phyloP scores from a whole-genome alignment of 2,113 vertebrate genomes.

The Tichodroma muraria region DNA sequence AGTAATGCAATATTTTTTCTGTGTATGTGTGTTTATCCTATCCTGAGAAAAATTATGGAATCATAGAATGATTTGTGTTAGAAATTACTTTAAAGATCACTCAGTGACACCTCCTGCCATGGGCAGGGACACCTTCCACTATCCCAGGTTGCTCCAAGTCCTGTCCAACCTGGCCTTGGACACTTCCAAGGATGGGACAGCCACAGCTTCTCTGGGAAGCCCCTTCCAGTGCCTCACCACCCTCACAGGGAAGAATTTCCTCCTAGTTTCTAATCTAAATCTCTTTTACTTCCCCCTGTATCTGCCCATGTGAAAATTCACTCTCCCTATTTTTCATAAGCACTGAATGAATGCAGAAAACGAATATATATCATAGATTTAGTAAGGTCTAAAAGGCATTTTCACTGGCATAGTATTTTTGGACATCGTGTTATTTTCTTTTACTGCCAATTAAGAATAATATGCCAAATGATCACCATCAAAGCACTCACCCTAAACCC shows the following conservation, averaged over 20 bases:
- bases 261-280: background rate
- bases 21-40: background rate
- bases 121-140: background rate
- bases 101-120: accelerated
- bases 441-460: background rate
- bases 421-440: background rate
- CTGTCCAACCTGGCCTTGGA: accelerated
- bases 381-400: background rate
- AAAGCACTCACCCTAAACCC: background rate
- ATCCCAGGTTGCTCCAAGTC: accelerated
- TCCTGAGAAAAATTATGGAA: background rate
- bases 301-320: background rate
- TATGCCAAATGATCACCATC: background rate
- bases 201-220: background rate
- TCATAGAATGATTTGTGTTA: background rate
- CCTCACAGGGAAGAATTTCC: background rate
- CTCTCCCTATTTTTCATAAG: background rate
- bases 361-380: background rate
- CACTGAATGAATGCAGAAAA: background rate
- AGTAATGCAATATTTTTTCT: background rate
- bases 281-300: background rate
- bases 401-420: background rate
- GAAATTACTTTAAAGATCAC: background rate
- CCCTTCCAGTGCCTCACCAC: accelerated
- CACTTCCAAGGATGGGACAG: background rate